Evolutionary conservation across 2,113 vertebrate species (phyloP).

Genomic region (Amphilophus citrinellus): DNA sequence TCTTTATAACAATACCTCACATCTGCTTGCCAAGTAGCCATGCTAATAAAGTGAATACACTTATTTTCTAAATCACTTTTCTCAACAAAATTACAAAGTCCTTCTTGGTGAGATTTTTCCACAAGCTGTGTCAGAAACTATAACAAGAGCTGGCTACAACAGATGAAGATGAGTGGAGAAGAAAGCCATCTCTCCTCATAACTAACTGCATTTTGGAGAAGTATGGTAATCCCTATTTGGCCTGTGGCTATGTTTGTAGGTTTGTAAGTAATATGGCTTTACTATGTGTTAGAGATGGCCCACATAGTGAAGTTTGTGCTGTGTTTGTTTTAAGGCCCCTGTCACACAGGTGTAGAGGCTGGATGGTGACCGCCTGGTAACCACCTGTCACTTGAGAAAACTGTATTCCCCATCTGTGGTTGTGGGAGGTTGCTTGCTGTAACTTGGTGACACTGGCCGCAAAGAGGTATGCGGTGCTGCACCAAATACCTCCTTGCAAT

Average conservation of each 20-base stretch:
- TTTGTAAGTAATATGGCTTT: too few relatives aligned
- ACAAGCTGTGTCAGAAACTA: not conserved
- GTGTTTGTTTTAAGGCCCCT: not conserved
- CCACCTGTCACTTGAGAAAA: not conserved
- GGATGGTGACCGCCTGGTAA: not conserved
- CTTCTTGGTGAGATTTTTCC: not conserved
- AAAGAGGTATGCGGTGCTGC: not conserved
- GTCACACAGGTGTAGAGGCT: not conserved
- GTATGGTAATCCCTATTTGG: slow-evolving; percentile 24
- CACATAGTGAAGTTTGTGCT: not conserved
- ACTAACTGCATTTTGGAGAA: slow-evolving; percentile 55
- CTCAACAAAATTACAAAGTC: too few relatives aligned
- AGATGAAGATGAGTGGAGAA: slow-evolving; percentile 35
- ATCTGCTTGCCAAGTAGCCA: too few relatives aligned
- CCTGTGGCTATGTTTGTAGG: slow-evolving; percentile 17
- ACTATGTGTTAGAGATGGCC: too few relatives aligned
- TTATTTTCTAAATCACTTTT: not conserved
- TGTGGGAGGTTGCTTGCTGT: not conserved
- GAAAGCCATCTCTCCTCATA: slow-evolving; percentile 37
- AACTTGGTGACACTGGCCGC: not conserved
- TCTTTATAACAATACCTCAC: not conserved
- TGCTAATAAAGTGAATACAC: too few relatives aligned
- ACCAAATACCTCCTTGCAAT: not conserved
- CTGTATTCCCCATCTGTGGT: not conserved
- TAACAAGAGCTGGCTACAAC: too few relatives aligned